Evolutionary conservation across 2,113 vertebrate genomes (phyloP), one percentile per base, ranked within the genome.

Genomic region (Cyanistes caeruleus): DNA sequence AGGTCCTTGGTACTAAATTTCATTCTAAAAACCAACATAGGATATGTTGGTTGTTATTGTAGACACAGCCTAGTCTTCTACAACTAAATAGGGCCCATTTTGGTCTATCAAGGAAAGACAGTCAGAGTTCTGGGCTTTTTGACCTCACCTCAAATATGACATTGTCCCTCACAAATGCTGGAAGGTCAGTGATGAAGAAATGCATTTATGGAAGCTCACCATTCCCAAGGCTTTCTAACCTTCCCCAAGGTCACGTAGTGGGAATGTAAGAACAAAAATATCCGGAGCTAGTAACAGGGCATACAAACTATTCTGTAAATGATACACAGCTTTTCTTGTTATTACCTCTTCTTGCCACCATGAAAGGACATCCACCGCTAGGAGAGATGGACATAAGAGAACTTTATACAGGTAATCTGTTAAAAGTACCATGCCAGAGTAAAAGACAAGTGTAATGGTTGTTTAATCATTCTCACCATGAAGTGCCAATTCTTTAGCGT

Each of bases 401-500:
- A 67, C 15, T 8, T 81, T 46, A 46, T 15, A 68, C 52, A 82
- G 52, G 35, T 52, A 90, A 89, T 75, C 88, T 93, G 78, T 94
- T 96, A 90, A 70, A 97, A 96, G 83, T 87, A 95, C 41, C 68
- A 55, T 59, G 58, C 86, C 79, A 92, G 75, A 95, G 86, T 48
- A 87, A 73, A 96, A 97, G 96, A 97, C 93, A 94, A 96, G 93
- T 13, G 33, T 94, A 98, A 97, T 94, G 90, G 96, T 95, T 96
- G 92, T 95, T 98, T 98, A 97, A 97, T 98, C 97, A 97, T 97
- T 97, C 96, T 93, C 59, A 93, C 95, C 77, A 76, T 96, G 97
- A 98, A 98, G 87, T 96, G 96, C 95, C 97, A 97, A 97, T 98
- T 97, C 94, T 97, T 98, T 92, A 97, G 97, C 93, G 91, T 97